Percentiles rank a stretch among this genome's conserved stretches.
Evolutionary conservation across 2,797 vertebrate genomes (phyloP).

Genomic region (Neosilurus hyrtlii): DNA sequence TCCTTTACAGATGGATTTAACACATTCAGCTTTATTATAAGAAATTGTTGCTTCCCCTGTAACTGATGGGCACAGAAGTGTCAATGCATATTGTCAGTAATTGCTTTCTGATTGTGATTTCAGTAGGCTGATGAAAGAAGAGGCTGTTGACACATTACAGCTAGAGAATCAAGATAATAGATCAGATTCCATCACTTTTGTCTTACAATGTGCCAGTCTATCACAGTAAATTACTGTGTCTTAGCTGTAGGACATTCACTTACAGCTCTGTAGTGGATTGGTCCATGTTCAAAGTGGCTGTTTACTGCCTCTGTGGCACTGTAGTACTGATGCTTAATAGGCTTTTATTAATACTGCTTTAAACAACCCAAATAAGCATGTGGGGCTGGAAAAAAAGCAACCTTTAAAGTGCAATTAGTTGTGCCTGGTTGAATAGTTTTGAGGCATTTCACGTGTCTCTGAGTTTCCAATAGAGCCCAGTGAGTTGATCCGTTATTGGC

Average conservation of each 20-base stretch:
- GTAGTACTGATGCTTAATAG: slow-evolving; percentile 10
- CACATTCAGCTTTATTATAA: slow-evolving; percentile 6
- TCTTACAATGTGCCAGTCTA: neutral
- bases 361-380: slow-evolving; percentile 24
- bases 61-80: slow-evolving; percentile 34
- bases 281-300: slow-evolving; percentile 12
- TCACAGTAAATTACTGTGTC: neutral
- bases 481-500: slow-evolving; percentile 57
- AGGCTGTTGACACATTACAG: slow-evolving; percentile 34
- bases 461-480: slow-evolving; percentile 63
- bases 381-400: slow-evolving; percentile 9
- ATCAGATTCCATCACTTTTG: slow-evolving; percentile 21
- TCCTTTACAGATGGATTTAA: slow-evolving; percentile 5
- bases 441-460: slow-evolving; percentile 61
- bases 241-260: slow-evolving; percentile 30
- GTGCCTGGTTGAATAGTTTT: slow-evolving; percentile 57
- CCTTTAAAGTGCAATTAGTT: slow-evolving; percentile 49
- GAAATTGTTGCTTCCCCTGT: neutral
- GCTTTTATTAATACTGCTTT: slow-evolving; percentile 25
- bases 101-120: slow-evolving; percentile 46
- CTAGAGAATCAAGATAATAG: slow-evolving; percentile 33
- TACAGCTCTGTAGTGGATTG: slow-evolving; percentile 22
- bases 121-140: slow-evolving; percentile 28
- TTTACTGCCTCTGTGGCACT: slow-evolving; percentile 22
- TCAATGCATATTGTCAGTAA: slow-evolving; percentile 39